Conservation (phyloP, 2,113 vertebrate species). For the Meles meles region DNA sequence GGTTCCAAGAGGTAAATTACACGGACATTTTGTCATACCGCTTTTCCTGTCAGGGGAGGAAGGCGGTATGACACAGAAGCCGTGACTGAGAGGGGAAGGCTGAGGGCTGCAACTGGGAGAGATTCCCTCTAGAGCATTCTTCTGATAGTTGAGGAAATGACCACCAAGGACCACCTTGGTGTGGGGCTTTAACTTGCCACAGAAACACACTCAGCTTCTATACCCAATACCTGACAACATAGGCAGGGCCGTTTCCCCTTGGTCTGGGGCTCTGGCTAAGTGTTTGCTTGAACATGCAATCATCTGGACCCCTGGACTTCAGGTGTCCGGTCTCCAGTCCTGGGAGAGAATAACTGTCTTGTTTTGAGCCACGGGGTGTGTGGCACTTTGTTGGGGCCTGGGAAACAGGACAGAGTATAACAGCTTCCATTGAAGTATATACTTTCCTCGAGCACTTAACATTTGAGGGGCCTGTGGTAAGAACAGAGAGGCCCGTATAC, state of each 20-base stretch:
- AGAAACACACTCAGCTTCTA: neutral
- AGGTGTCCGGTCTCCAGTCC: neutral
- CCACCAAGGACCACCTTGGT: neutral
- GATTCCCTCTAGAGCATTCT: neutral
- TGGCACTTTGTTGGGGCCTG: neutral
- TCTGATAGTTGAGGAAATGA: neutral
- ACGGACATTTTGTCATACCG: neutral
- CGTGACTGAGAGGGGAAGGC: neutral
- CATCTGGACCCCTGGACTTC: neutral
- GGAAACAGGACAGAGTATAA: neutral
- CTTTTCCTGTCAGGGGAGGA: neutral
- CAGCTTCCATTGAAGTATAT: neutral
- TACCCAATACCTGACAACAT: neutral
- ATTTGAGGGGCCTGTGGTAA: neutral
- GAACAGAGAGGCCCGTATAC: neutral
- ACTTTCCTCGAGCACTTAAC: neutral
- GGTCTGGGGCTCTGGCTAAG: neutral
- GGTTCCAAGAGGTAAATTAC: neutral
- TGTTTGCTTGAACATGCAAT: neutral
- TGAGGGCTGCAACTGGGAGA: neutral
- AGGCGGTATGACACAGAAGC: neutral
- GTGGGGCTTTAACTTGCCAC: neutral
- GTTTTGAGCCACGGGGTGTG: neutral
- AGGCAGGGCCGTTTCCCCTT: neutral
- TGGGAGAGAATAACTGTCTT: neutral